Percentiles rank a stretch among this genome's conserved stretches.
Conservation (phyloP, 2,113 vertebrate species). For the Azemiops feae region DNA sequence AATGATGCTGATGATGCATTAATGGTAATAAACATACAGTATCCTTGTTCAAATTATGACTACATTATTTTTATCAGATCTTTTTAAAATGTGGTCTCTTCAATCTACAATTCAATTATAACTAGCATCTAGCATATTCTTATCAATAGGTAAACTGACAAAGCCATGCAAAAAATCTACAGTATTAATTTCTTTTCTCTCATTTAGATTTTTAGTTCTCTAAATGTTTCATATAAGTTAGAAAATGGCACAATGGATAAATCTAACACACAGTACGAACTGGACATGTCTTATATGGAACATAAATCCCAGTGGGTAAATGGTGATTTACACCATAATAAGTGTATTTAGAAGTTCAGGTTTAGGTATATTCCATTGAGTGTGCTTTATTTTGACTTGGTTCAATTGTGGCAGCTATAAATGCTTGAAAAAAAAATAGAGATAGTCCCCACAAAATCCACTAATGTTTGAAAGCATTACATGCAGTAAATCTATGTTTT, state of each 20-base stretch:
- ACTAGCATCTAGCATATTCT: constrained; percentile 10
- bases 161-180: neutral
- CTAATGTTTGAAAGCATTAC: neutral
- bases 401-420: neutral
- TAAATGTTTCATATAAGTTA: neutral
- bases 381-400: neutral
- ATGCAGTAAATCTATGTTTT: neutral
- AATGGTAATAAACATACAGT: neutral
- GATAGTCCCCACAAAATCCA: neutral
- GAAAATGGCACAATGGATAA: neutral
- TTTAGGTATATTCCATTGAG: neutral
- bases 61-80: constrained; percentile 18
- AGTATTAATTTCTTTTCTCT: fast-evolving
- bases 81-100: constrained; percentile 42
- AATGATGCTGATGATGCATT: neutral
- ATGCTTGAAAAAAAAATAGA: neutral
- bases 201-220: constrained; percentile 2
- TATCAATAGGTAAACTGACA: neutral
- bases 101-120: constrained; percentile 39
- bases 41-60: constrained; percentile 20
- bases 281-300: neutral
- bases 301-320: neutral
- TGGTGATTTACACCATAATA: neutral
- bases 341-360: neutral
- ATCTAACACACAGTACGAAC: neutral